Percentiles rank a stretch among this genome's conserved stretches.
Evolutionary conservation across 2,888 invertebrate species (phyloP).

Genomic region (Xestia rhomboidea): DNA sequence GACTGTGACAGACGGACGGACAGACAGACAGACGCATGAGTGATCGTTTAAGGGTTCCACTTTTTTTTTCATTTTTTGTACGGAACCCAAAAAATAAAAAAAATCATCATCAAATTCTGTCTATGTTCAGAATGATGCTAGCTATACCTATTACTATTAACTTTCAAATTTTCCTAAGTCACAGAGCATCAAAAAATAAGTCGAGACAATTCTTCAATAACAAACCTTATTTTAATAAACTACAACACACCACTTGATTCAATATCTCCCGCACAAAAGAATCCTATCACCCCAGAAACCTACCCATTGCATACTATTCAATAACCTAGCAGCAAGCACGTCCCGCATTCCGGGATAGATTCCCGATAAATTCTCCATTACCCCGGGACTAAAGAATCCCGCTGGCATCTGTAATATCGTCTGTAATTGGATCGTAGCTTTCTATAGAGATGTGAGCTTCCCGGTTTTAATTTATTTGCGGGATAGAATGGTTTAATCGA

Average conservation of each 20-base stretch:
- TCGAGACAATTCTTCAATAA: too few relatives aligned
- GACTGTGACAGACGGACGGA: too few relatives aligned
- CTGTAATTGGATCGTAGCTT: slow-evolving; percentile 47
- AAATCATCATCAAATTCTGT: too few relatives aligned
- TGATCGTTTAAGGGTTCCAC: too few relatives aligned
- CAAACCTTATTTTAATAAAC: not conserved
- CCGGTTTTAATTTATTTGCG: slow-evolving; percentile 30
- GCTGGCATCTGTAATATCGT: slow-evolving; percentile 48
- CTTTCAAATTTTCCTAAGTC: too few relatives aligned
- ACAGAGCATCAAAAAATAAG: too few relatives aligned
- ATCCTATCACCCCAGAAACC: not conserved
- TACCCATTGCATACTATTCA: slow-evolving; percentile 1
- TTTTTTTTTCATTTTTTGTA: too few relatives aligned
- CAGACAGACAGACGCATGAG: too few relatives aligned
- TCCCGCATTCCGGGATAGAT: slow-evolving; percentile 46
- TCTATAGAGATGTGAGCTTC: slow-evolving; percentile 15
- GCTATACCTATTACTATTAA: too few relatives aligned
- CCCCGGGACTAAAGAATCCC: slow-evolving; percentile 51
- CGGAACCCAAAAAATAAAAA: too few relatives aligned
- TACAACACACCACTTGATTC: not conserved
- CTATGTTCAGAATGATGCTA: too few relatives aligned
- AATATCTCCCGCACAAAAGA: not conserved
- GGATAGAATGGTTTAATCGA: not conserved
- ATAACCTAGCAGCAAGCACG: slow-evolving; percentile 23
- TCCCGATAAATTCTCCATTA: slow-evolving; percentile 65